phyloP scores from a whole-genome alignment of 2,888 invertebrate species.

The Epistrophella euchroma region DNA sequence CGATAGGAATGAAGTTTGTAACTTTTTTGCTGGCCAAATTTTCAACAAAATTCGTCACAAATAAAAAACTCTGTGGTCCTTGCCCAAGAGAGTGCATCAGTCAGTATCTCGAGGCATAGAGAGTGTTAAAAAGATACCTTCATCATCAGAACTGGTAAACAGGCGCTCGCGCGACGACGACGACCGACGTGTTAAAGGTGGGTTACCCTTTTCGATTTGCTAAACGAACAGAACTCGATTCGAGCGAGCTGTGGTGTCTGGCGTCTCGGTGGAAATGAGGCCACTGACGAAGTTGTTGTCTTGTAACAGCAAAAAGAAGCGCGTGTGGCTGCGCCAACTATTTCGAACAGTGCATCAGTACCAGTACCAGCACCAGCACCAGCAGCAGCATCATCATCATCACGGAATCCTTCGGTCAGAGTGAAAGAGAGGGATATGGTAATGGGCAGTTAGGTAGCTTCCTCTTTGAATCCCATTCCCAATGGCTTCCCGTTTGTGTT shows the following conservation, averaged over 20 bases:
- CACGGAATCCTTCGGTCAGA: constrained; percentile 40
- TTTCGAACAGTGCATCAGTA: constrained; percentile 6
- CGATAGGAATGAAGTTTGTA: constrained; percentile 57
- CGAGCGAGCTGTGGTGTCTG: constrained; percentile 58
- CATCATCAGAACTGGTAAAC: constrained; percentile 47
- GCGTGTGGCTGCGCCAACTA: constrained; percentile 70
- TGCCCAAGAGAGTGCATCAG: constrained; percentile 13
- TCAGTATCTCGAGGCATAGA: constrained; percentile 27
- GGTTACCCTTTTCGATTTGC: constrained; percentile 69
- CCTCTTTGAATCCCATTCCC: constrained; percentile 62
- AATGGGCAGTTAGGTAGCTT: constrained; percentile 74
- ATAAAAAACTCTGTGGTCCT: background rate
- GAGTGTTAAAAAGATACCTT: constrained; percentile 72
- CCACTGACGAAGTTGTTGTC: constrained; percentile 56
- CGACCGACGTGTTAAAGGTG: constrained; percentile 71
- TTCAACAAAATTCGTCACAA: constrained; percentile 38
- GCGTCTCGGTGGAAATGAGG: constrained; percentile 56
- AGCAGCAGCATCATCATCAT: constrained; percentile 34
- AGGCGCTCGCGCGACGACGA: constrained; percentile 51
- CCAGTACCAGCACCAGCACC: background rate
- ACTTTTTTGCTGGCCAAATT: constrained; percentile 51
- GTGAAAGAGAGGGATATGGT: constrained; percentile 55
- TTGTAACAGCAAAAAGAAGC: constrained; percentile 48
- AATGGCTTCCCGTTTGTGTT: constrained; percentile 29
- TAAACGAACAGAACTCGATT: constrained; percentile 72